Base-by-base conservation (phyloP, 64 coral and sea anemone species). In the Stichodactyla mertensii region DNA sequence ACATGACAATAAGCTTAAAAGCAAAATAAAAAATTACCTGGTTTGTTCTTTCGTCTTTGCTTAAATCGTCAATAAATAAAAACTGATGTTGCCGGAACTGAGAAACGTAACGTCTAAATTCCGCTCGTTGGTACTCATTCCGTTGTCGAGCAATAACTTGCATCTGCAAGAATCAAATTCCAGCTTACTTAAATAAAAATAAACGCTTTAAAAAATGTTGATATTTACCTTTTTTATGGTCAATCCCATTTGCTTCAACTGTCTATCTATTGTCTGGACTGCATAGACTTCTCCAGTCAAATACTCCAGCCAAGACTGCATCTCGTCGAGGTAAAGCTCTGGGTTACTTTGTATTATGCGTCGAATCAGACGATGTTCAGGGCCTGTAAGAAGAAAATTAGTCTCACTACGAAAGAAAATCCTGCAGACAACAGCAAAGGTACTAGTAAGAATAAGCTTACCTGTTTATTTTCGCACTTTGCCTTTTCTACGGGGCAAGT, bases 211-310 rank as follows among this genome's bases (percentile, higher is more conserved):
- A 31, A 31, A 31, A 31, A 31, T 31, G 28, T 31, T 31, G 28
- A 31, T 31, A 31, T 31, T 31, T 31, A 79, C 77, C 77, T 79
- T 79, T 79, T 79, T 79, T 24, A 79, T 24, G 12, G 77, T 79
- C 24, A 79, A 16, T 12, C 77, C 77, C 77, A 79, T 79, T 26
- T 79, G 77, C 20, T 51, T 51, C 77, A 79, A 79, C 12, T 24
- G 26, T 51, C 24, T 79, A 26, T 26, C 26, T 24, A 79, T 13
- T 26, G 24, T 13, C 26, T 79, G 77, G 12, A 79, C 45, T 11
- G 77, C 10, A 26, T 26, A 79, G 26, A 51, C 45, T 22, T 79
- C 77, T 51, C 77, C 77, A 16, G 77, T 79, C 24, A 16, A 10
- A 51, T 79, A 79, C 13, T 79, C 13, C 26, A 79, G 11, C 77